Percentiles rank a stretch among this genome's conserved stretches.
Conservation (phyloP, 2,113 vertebrate species). For the Beaufortia kweichowensis region DNA sequence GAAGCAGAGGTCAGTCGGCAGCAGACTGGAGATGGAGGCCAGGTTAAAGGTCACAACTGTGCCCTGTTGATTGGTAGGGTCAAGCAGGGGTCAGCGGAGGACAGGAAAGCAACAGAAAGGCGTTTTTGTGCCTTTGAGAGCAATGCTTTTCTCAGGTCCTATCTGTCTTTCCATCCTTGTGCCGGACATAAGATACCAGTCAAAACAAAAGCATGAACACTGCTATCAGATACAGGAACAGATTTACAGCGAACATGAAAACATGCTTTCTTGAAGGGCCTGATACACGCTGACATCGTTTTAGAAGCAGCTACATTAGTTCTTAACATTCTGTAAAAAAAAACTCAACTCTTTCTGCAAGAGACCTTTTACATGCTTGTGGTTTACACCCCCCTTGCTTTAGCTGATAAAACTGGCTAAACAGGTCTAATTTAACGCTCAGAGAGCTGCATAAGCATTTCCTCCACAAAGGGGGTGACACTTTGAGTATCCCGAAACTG, state of each 20-base stretch:
- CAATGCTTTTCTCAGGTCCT: conserved; percentile 20
- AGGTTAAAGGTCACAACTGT: conserved; percentile 53
- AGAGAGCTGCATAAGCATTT: conserved; percentile 27
- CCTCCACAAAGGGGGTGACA: conserved; percentile 35
- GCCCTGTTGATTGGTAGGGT: conserved; percentile 51
- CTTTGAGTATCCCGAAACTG: conserved; percentile 45
- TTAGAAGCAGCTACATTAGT: no score
- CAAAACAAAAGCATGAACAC: neutral
- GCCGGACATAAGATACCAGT: conserved; percentile 27
- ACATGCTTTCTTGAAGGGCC: neutral
- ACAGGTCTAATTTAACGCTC: conserved; percentile 37
- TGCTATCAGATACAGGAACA: neutral
- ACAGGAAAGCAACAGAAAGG: conserved; percentile 51
- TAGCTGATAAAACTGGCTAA: conserved; percentile 37
- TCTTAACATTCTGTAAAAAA: no score
- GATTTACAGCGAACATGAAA: no score
- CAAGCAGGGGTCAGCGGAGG: conserved; percentile 38
- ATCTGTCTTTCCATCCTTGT: conserved; percentile 11
- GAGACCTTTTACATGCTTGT: neutral
- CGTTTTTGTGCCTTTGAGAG: conserved; percentile 25
- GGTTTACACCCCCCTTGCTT: conserved; percentile 2
- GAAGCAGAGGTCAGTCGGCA: conserved; percentile 45
- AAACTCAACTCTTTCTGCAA: neutral
- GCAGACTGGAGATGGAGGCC: conserved; percentile 48
- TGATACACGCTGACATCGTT: no score